These are phyloP conservation scores for Vanessa atalanta DNA, from an alignment of 1,140 invertebrate genomes.

Conservation along the genomic window DNA sequence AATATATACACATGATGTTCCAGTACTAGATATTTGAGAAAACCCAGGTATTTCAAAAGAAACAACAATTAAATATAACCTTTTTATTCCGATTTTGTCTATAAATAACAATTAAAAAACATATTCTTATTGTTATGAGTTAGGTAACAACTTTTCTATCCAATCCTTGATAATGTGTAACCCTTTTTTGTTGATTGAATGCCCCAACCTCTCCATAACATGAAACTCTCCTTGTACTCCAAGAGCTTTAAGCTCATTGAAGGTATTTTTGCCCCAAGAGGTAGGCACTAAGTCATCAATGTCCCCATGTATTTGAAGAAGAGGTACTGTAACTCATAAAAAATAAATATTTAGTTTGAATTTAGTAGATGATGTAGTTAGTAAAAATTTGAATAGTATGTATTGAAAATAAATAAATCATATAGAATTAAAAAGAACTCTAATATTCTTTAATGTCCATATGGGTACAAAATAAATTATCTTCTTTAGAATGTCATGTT, in stretches of 20 bases:
- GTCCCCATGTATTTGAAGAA: slow-evolving; percentile 70
- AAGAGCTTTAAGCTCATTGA: slow-evolving; percentile 49
- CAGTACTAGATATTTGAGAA: too few relatives aligned
- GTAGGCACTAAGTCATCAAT: slow-evolving; percentile 60
- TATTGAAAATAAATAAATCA: too few relatives aligned
- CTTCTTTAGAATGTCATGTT: too few relatives aligned
- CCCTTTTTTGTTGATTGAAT: slow-evolving; percentile 63
- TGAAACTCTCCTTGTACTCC: slow-evolving; percentile 66
- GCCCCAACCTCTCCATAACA: slow-evolving; percentile 59
- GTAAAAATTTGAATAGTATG: neutral
- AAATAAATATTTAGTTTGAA: neutral
- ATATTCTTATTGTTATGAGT: slow-evolving; percentile 40
- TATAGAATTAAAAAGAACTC: too few relatives aligned
- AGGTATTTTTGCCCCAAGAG: slow-evolving; percentile 59
- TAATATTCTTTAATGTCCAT: too few relatives aligned
- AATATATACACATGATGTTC: too few relatives aligned
- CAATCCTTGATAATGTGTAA: slow-evolving; percentile 60
- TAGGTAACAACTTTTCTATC: slow-evolving; percentile 61
- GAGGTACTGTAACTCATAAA: slow-evolving; percentile 57
- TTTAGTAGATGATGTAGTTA: neutral
- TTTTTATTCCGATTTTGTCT: neutral
- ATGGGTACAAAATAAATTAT: too few relatives aligned
- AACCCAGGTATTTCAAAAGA: neutral
- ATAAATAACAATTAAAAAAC: neutral
- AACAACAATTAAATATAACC: neutral